A percentile compares a stretch with the other conserved stretches of the same genome.
Conservation (phyloP, 1,140 invertebrate genomes). For the Marisa cornuarietis region DNA sequence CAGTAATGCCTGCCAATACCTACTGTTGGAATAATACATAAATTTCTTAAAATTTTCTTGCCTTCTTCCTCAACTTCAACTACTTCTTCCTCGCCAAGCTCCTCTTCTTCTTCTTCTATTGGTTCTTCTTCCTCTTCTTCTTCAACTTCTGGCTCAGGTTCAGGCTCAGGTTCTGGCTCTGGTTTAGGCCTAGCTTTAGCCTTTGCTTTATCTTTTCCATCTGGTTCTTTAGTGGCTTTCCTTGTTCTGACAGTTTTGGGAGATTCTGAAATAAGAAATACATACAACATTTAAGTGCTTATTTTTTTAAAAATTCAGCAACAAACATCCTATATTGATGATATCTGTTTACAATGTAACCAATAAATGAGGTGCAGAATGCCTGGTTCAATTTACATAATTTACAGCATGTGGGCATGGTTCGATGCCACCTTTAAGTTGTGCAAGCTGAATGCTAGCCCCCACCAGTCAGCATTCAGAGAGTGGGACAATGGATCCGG, state of each 20-base stretch:
- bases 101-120: conserved; percentile 13
- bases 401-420: too few species aligned
- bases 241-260: neutral
- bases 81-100: conserved; percentile 23
- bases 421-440: too few species aligned
- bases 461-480: too few species aligned
- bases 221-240: neutral
- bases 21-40: neutral
- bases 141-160: conserved; percentile 19
- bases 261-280: neutral
- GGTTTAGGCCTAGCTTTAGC: conserved; percentile 12
- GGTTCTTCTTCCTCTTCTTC: conserved; percentile 28
- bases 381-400: too few species aligned
- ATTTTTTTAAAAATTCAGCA: neutral
- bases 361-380: too few species aligned
- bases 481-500: too few species aligned
- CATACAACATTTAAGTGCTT: neutral
- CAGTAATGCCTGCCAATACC: neutral
- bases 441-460: too few species aligned
- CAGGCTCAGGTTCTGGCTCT: conserved; percentile 6
- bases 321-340: too few species aligned
- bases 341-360: too few species aligned
- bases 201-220: conserved; percentile 11
- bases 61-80: conserved; percentile 18
- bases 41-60: conserved; percentile 19